phyloP scores from a whole-genome alignment of 1,140 invertebrate genomes.

The Halesus radiatus region DNA sequence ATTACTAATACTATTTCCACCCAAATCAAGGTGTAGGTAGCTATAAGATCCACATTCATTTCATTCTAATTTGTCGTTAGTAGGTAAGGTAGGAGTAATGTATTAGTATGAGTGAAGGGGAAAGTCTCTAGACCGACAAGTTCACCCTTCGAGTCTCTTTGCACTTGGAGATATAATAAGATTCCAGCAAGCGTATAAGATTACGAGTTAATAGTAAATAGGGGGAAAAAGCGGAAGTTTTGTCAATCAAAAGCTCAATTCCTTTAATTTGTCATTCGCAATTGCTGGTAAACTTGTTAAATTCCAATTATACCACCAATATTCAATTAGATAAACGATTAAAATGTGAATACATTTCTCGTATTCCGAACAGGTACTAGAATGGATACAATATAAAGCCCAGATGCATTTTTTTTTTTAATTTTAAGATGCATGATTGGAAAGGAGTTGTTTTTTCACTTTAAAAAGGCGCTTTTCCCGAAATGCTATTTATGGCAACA shows the following conservation, averaged over 20 bases:
- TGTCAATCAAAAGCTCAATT: constrained; percentile 13
- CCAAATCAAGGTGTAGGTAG: too few species aligned
- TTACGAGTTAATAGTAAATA: constrained; percentile 18
- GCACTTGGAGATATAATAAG: constrained; percentile 18
- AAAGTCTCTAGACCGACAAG: not conserved
- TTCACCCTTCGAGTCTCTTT: constrained; percentile 16
- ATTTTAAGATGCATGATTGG: too few species aligned
- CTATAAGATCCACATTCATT: not conserved
- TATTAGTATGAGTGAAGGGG: not conserved
- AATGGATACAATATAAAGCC: too few species aligned
- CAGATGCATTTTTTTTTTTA: too few species aligned
- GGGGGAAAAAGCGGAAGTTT: constrained; percentile 11
- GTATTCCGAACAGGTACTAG: too few species aligned
- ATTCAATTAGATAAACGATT: too few species aligned
- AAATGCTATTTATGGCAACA: too few species aligned
- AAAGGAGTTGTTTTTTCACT: too few species aligned
- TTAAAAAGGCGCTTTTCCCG: too few species aligned
- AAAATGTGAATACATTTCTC: too few species aligned
- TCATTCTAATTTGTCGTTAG: not conserved
- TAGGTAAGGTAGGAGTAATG: too few species aligned
- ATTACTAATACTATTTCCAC: too few species aligned
- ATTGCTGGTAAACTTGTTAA: constrained; percentile 3
- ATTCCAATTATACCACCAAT: not conserved
- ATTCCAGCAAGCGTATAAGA: constrained; percentile 38
- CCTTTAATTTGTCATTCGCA: not conserved